Evolutionary conservation across 2,888 invertebrate species (phyloP), one percentile per base, ranked within the genome.

Genomic region (Agrilus biguttatus): DNA sequence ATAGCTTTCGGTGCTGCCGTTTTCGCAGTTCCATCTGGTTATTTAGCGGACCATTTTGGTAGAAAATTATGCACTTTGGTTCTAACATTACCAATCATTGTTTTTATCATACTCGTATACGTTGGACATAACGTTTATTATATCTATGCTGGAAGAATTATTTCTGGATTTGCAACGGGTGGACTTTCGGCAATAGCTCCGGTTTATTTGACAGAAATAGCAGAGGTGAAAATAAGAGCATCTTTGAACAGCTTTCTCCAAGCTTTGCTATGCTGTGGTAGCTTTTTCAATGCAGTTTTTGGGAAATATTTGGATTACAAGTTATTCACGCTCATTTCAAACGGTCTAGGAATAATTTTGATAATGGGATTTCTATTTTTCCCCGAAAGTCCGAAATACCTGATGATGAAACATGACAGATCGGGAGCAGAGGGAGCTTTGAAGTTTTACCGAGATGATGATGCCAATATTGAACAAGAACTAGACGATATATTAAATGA

Each of bases 201-300:
- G 0, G 81, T 87, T 68, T 90, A 88, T 61, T 78, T 89, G 23
- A 78, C 81, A 0, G 90, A 91, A 66, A 82, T 86, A 21, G 80
- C 86, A 0, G 84, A 87, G 56, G 77, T 80, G 0, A 78, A 80
- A 32, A 74, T 83, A 53, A 72, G 88, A 43, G 90, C 89, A 1
- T 73, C 80, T 0, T 65, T 90, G n/a, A 86, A 89, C 1, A 78
- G 87, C 0, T 73, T 80, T 59, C 86, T 88, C 62, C 89, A 89
- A 54, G 63, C 83, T 34, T 75, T 80, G 56, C 66, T 83, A n/a
- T 79, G 80, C 0, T 61, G 80, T 5, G 90, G 90, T n/a, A 86
- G 89, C 49, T 67, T 89, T 1, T 66, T 80, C 47, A 74, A 79
- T 0, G 87, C 84, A 60, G 60, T 78, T 0, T 60, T 83, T 2